Evolutionary conservation across 2,888 invertebrate genomes (phyloP).

Genomic region (Oasisia sp.): DNA sequence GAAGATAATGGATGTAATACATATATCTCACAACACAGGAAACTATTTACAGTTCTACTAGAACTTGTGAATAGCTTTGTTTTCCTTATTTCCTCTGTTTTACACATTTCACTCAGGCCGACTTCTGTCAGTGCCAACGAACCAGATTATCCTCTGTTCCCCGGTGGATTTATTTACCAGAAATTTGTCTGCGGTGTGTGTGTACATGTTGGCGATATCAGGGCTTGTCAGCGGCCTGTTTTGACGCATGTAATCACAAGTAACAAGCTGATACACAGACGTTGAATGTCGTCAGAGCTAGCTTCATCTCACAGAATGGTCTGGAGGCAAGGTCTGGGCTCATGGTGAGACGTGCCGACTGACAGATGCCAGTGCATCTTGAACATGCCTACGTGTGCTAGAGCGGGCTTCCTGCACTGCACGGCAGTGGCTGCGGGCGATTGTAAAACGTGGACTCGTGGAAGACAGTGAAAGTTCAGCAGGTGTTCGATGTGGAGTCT

Average conservation of each 20-base stretch:
- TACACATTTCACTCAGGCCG: background rate
- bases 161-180: background rate
- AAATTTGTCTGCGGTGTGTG: background rate
- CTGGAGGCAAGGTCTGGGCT: background rate
- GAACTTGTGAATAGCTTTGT: background rate
- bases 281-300: background rate
- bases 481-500: background rate
- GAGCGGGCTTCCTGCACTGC: background rate
- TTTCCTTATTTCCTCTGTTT: background rate
- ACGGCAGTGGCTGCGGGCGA: background rate
- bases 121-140: background rate
- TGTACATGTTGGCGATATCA: background rate
- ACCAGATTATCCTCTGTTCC: background rate
- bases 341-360: background rate
- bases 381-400: background rate
- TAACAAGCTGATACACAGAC: slow-evolving; percentile 2
- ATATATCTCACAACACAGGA: background rate
- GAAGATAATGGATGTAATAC: background rate
- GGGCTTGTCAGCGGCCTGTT: background rate
- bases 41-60: background rate
- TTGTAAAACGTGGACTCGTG: background rate
- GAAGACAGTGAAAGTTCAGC: background rate
- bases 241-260: background rate
- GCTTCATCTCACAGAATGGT: background rate
- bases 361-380: background rate